A percentile compares a stretch with the other conserved stretches of the same genome.
phyloP scores from a whole-genome alignment of 2,888 invertebrate genomes.

The Chrysomela aeneicollis region DNA sequence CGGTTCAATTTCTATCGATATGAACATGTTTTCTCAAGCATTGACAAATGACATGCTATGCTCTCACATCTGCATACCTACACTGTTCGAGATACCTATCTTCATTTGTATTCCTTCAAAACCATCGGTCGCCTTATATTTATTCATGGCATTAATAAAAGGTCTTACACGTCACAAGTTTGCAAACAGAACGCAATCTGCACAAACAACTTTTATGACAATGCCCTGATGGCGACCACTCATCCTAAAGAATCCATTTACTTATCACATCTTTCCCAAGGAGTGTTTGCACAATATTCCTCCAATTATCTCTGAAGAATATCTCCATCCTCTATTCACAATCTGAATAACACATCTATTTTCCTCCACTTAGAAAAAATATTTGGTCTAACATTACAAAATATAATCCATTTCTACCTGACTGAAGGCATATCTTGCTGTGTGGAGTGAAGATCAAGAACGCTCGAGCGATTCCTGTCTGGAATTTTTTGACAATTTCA shows the following conservation, averaged over 20 bases:
- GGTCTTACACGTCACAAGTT: conserved; percentile 4
- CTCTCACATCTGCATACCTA: background rate
- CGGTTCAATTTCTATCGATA: too few relatives aligned
- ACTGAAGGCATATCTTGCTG: conserved; percentile 31
- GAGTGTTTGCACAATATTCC: conserved; percentile 47
- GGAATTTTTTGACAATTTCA: conserved; percentile 48
- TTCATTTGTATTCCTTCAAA: background rate
- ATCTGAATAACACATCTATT: conserved; percentile 31
- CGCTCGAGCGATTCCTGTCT: conserved; percentile 50
- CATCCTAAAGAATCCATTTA: conserved; percentile 39
- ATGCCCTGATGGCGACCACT: conserved; percentile 20
- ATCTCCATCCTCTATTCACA: conserved; percentile 42
- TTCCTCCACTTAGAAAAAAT: conserved; percentile 38
- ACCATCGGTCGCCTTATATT: background rate
- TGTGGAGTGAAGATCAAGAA: conserved; percentile 40
- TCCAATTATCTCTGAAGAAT: conserved; percentile 40
- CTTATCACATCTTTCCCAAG: conserved; percentile 34
- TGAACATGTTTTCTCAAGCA: too few relatives aligned
- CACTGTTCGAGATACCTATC: background rate
- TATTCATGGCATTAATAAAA: background rate
- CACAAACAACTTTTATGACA: conserved; percentile 30
- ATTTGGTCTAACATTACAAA: conserved; percentile 43
- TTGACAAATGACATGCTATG: background rate
- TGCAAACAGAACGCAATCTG: conserved; percentile 16
- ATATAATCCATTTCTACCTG: conserved; percentile 45